A percentile compares a stretch with the other conserved stretches of the same genome.
phyloP scores from a whole-genome alignment of 2,113 vertebrate species.

The Danio rerio region DNA sequence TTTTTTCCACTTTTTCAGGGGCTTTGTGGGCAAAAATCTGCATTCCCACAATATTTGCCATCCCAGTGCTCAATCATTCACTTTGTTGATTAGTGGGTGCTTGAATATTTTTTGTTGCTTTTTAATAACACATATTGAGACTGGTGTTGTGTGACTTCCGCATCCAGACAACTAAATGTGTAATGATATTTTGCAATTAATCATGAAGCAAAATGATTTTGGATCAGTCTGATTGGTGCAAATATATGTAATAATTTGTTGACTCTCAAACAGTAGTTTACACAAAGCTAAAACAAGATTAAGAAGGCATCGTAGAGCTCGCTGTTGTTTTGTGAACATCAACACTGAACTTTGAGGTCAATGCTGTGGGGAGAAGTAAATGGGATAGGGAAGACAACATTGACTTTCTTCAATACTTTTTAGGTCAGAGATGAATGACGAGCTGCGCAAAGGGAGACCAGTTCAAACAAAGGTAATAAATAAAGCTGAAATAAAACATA shows the following conservation, averaged over 20 bases:
- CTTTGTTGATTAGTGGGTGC: conserved; percentile 10
- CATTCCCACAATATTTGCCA: conserved; percentile 6
- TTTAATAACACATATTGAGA: conserved; percentile 20
- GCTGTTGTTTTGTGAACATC: not conserved
- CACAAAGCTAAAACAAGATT: conserved; percentile 1
- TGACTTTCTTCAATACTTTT: conserved; percentile 25
- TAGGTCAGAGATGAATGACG: not conserved
- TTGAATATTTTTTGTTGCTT: conserved; percentile 18
- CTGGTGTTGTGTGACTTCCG: conserved; percentile 15
- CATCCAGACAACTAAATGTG: conserved; percentile 3
- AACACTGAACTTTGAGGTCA: conserved; percentile 30
- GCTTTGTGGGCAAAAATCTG: not conserved
- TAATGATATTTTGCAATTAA: not conserved
- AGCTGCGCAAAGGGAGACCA: not conserved
- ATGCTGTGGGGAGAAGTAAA: not conserved
- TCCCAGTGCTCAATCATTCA: conserved; percentile 2
- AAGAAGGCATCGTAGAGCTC: conserved; percentile 30
- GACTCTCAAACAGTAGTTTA: conserved; percentile 44
- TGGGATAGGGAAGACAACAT: conserved; percentile 21
- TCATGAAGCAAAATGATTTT: conserved; percentile 23
- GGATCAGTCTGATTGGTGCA: conserved; percentile 23
- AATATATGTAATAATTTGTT: not conserved
- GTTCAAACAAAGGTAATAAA: conserved; percentile 27
- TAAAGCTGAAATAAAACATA: conserved; percentile 27
- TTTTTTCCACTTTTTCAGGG: conserved; percentile 47